phyloP scores from a whole-genome alignment of 2,888 invertebrate genomes.

The Drosophila monieri region DNA sequence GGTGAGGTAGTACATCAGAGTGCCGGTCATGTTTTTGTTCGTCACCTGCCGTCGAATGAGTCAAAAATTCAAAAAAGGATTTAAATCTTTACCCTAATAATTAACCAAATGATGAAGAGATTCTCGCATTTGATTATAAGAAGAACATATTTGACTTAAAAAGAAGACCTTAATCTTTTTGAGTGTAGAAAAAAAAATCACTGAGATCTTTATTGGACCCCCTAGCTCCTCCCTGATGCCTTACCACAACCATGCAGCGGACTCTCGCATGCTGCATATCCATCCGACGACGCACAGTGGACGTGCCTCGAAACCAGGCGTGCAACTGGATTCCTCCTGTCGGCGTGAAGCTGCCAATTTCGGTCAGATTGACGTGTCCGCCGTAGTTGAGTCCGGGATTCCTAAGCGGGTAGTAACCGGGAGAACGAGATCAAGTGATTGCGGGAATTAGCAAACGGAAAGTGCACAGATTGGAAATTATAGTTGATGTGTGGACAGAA shows the following conservation, averaged over 20 bases:
- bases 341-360: slow-evolving; percentile 85
- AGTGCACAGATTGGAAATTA: slow-evolving; percentile 33
- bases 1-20: slow-evolving; percentile 85
- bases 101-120: too few relatives aligned
- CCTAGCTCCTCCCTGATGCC: slow-evolving; percentile 19
- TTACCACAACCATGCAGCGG: slow-evolving; percentile 86
- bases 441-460: slow-evolving; percentile 23
- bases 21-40: slow-evolving; percentile 82
- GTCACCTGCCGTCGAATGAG: slow-evolving; percentile 77
- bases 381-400: slow-evolving; percentile 86
- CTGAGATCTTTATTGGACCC: not conserved
- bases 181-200: not conserved
- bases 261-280: slow-evolving; percentile 86
- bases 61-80: not conserved
- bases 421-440: slow-evolving; percentile 14
- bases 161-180: not conserved
- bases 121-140: too few relatives aligned
- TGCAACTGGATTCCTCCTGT: slow-evolving; percentile 71
- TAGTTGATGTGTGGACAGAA: slow-evolving; percentile 19
- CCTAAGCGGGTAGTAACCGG: slow-evolving; percentile 60
- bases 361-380: slow-evolving; percentile 84
- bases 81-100: too few relatives aligned
- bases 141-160: too few relatives aligned
- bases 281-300: slow-evolving; percentile 82
- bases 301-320: slow-evolving; percentile 74